Evolutionary conservation across 1,140 invertebrate species (phyloP).

Genomic region (Lepidurus apus): DNA sequence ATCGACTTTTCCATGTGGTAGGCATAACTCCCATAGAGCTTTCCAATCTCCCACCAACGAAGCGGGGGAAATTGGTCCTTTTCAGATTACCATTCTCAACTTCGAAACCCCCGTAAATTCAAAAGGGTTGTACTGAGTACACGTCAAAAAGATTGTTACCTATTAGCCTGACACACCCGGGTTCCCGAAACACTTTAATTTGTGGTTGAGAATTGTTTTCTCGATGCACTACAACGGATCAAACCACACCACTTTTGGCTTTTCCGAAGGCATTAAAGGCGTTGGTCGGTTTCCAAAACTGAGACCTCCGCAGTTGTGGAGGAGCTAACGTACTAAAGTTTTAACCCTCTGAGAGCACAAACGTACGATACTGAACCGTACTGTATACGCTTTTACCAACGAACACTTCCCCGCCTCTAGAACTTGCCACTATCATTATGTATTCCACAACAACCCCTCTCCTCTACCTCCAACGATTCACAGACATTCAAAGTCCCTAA

Average conservation of each 20-base stretch:
- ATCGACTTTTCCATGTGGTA: neutral
- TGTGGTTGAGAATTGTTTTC: neutral
- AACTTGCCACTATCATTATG: neutral
- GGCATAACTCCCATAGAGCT: neutral
- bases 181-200: neutral
- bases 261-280: neutral
- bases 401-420: slow-evolving; percentile 7
- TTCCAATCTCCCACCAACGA: neutral
- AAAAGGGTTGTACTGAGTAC: no score
- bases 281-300: neutral
- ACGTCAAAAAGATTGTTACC: neutral
- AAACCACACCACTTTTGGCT: no score
- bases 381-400: neutral
- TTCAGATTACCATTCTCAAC: neutral
- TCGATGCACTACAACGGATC: no score
- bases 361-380: neutral
- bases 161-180: neutral
- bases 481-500: neutral
- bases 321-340: slow-evolving; percentile 1
- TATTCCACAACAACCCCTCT: slow-evolving; percentile 12
- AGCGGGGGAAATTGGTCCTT: neutral
- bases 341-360: slow-evolving; percentile 4
- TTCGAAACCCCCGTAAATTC: no score
- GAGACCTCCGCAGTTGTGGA: neutral
- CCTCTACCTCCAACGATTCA: neutral